A percentile compares a stretch with the other conserved stretches of the same genome.
phyloP scores from a whole-genome alignment of 2,888 invertebrate species.

The Orthosia incerta region DNA sequence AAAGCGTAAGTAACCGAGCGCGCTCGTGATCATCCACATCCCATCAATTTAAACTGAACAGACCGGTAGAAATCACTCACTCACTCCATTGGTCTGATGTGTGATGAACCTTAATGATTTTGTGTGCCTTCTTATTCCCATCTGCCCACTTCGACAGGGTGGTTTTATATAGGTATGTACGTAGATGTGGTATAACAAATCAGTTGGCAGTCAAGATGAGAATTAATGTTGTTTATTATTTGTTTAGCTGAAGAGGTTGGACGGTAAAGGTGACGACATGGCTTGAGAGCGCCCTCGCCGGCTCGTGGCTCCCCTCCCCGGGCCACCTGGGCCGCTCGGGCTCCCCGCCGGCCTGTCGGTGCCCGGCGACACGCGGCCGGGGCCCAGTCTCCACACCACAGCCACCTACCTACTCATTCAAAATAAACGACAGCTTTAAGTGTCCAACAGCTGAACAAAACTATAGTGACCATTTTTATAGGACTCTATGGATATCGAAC shows the following conservation, averaged over 20 bases:
- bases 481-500: conserved; percentile 43
- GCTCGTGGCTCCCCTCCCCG: conserved; percentile 50
- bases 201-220: background rate
- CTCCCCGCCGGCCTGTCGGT: conserved; percentile 32
- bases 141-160: conserved; percentile 54
- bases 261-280: conserved; percentile 86
- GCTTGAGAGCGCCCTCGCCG: conserved; percentile 78
- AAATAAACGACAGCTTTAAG: conserved; percentile 58
- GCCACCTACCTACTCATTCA: conserved; percentile 43
- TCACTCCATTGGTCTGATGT: conserved; percentile 28
- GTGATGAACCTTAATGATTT: conserved; percentile 50
- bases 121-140: conserved; percentile 52
- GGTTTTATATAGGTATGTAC: conserved; percentile 57
- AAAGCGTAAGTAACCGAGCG: conserved; percentile 81
- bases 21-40: conserved; percentile 31
- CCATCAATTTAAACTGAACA: conserved; percentile 37
- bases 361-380: conserved; percentile 37
- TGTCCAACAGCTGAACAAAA: conserved; percentile 31
- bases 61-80: conserved; percentile 34
- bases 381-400: conserved; percentile 10
- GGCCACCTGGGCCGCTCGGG: conserved; percentile 46
- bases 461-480: conserved; percentile 37
- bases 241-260: conserved; percentile 86
- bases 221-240: conserved; percentile 34
- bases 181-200: conserved; percentile 2